Conservation (phyloP, 2,888 invertebrate genomes). For the Scelioninae gen. 2 region DNA sequence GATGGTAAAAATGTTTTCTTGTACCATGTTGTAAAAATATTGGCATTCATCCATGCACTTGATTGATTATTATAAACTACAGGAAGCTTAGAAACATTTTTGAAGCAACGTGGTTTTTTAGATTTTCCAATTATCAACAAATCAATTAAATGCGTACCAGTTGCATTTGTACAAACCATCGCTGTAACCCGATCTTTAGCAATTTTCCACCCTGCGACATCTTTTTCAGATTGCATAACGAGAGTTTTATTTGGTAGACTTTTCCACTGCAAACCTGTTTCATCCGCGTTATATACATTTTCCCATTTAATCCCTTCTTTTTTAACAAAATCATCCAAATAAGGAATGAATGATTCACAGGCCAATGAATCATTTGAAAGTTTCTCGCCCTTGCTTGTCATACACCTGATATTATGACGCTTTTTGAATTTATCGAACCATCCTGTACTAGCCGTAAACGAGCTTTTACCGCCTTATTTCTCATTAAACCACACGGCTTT, state of each 20-base stretch:
- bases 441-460: conserved; percentile 49
- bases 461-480: conserved; percentile 16
- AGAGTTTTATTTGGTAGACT: conserved; percentile 57
- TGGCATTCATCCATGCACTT: conserved; percentile 25
- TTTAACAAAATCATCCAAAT: conserved; percentile 37
- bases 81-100: conserved; percentile 56
- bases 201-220: conserved; percentile 62
- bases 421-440: conserved; percentile 51
- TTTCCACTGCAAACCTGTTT: conserved; percentile 62
- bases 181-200: conserved; percentile 62
- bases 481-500: conserved; percentile 44
- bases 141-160: conserved; percentile 38
- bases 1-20: conserved; percentile 11
- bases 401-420: conserved; percentile 35
- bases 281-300: conserved; percentile 63
- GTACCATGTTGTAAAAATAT: conserved; percentile 24
- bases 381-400: conserved; percentile 31
- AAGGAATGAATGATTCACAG: conserved; percentile 33
- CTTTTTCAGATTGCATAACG: conserved; percentile 55
- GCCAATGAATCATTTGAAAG: conserved; percentile 39
- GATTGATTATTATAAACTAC: conserved; percentile 35
- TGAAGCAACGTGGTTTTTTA: conserved; percentile 63
- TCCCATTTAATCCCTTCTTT: conserved; percentile 29
- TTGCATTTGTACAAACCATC: conserved; percentile 61
- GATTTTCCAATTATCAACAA: conserved; percentile 65